These are phyloP conservation scores for Notothenia coriiceps DNA, from an alignment of 2,113 vertebrate species.

Conservation along the genomic window DNA sequence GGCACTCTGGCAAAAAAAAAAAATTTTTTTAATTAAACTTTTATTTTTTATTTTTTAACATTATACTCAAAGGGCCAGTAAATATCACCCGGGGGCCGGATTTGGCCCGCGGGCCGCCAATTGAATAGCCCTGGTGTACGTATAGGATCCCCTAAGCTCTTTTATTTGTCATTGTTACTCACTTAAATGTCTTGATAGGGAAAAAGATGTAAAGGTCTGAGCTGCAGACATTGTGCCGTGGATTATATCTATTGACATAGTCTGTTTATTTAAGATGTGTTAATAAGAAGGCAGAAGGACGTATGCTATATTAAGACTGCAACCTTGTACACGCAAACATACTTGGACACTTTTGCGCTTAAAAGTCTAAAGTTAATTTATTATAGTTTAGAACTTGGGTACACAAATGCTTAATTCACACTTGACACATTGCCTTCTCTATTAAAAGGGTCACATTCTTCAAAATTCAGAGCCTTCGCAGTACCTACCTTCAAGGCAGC, in stretches of 20 bases:
- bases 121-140: no score
- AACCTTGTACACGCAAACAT: slow-evolving; percentile 23
- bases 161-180: background rate
- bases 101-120: no score
- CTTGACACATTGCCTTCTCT: slow-evolving; percentile 4
- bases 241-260: slow-evolving; percentile 10
- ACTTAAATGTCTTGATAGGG: background rate
- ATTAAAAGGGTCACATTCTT: slow-evolving; percentile 39
- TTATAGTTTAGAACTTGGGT: background rate
- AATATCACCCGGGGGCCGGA: no score
- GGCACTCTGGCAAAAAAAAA: no score
- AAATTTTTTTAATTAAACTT: no score
- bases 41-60: no score
- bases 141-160: background rate
- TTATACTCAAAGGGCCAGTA: no score
- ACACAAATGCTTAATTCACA: background rate
- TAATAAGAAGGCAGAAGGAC: slow-evolving; percentile 45
- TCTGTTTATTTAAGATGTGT: slow-evolving; percentile 58
- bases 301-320: slow-evolving; percentile 52
- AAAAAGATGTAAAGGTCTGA: slow-evolving; percentile 26
- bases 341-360: background rate
- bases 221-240: slow-evolving; percentile 6
- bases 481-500: slow-evolving; percentile 2
- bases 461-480: slow-evolving; percentile 55
- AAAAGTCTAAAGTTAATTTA: background rate